These are phyloP conservation scores for Trachelus iudaicus DNA, from an alignment of 2,888 invertebrate species.

Conservation along the genomic window DNA sequence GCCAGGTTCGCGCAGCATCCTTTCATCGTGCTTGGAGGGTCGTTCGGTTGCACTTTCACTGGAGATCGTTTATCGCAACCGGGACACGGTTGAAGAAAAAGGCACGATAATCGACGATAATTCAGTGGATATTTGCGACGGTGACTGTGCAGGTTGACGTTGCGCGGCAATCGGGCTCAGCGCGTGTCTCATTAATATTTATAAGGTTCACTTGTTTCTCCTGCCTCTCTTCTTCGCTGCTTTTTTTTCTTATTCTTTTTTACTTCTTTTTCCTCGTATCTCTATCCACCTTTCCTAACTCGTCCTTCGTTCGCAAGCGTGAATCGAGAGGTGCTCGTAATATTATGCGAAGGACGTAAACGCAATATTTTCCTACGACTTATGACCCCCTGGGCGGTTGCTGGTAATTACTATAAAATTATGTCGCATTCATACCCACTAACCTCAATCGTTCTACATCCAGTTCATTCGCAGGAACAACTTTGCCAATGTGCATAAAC, in stretches of 20 bases:
- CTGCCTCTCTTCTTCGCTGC: not conserved
- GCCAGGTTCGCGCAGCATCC: not conserved
- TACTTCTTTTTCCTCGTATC: not conserved
- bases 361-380: not conserved
- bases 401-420: not conserved
- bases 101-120: not conserved
- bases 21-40: not conserved
- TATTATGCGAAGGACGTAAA: not conserved
- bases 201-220: not conserved
- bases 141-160: not conserved
- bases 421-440: not conserved
- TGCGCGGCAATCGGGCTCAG: not conserved
- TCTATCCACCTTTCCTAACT: not conserved
- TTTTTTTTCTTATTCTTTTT: not conserved
- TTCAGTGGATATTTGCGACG: not conserved
- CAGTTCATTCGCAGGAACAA: not conserved
- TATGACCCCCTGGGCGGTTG: not conserved
- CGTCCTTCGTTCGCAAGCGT: not conserved
- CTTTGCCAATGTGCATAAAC: not conserved
- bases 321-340: not conserved
- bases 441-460: not conserved
- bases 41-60: not conserved
- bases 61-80: not conserved
- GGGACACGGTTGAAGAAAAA: not conserved
- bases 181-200: not conserved